These are phyloP conservation scores for Xenus cinereus DNA, from an alignment of 2,113 vertebrate species.

Conservation along the genomic window DNA sequence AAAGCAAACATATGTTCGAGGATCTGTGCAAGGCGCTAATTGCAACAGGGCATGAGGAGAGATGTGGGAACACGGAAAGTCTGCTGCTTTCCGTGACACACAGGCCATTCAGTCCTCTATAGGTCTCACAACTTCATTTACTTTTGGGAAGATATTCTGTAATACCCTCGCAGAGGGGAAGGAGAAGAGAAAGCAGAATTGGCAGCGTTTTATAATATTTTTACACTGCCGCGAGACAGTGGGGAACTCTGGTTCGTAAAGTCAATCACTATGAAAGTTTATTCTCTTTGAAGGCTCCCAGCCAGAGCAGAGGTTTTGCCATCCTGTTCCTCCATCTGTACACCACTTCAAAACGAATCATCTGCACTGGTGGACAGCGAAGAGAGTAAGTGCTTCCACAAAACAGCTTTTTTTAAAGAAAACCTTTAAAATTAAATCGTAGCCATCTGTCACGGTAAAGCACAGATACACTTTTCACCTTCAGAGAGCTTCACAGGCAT, in stretches of 20 bases:
- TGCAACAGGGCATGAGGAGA: neutral
- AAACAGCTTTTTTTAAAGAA: neutral
- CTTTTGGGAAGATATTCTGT: neutral
- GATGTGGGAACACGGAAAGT: neutral
- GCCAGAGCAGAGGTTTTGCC: neutral
- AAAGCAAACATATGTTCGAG: neutral
- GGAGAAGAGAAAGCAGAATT: neutral
- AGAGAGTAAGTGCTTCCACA: conserved; percentile 6
- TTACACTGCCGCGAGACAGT: neutral
- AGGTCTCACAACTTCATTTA: neutral
- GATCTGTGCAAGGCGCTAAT: neutral
- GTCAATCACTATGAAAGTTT: neutral
- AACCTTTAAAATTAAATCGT: neutral
- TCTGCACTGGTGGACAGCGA: neutral
- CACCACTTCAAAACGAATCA: neutral
- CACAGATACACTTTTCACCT: neutral
- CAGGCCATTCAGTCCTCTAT: neutral
- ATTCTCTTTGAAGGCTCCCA: conserved; percentile 1
- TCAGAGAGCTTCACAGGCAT: neutral
- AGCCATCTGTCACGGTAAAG: conserved; percentile 30
- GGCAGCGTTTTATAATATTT: neutral
- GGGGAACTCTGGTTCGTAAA: neutral
- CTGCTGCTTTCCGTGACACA: neutral
- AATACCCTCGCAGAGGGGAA: neutral
- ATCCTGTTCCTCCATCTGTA: conserved; percentile 6